A percentile compares a stretch with the other conserved stretches of the same genome.
phyloP scores from a whole-genome alignment of 2,888 invertebrate species.

The Masnerella sp. region DNA sequence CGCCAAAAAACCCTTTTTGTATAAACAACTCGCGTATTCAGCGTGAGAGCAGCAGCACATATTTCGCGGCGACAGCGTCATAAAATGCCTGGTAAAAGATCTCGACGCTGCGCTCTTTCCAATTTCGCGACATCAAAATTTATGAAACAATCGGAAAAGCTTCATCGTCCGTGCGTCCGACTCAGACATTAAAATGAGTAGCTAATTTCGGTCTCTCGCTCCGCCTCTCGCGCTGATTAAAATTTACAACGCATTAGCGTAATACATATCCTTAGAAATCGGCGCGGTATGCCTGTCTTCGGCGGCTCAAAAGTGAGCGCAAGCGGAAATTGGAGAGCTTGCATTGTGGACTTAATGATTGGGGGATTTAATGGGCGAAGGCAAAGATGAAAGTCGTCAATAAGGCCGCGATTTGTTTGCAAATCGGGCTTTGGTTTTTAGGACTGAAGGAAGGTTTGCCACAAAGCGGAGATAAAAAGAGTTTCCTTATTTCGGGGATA shows the following conservation, averaged over 20 bases:
- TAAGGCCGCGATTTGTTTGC: too few species aligned
- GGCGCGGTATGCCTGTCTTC: too few species aligned
- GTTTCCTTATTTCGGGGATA: too few species aligned
- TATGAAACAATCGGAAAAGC: not conserved
- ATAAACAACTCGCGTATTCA: not conserved
- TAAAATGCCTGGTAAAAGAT: not conserved
- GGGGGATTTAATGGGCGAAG: too few species aligned
- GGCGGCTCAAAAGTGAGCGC: too few species aligned
- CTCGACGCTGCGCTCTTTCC: not conserved
- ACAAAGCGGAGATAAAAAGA: too few species aligned
- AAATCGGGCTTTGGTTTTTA: too few species aligned
- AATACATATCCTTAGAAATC: constrained; percentile 1
- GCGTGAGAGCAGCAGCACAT: not conserved
- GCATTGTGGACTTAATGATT: too few species aligned
- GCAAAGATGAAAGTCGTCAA: too few species aligned
- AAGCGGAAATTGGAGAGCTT: too few species aligned
- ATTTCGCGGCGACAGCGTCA: not conserved
- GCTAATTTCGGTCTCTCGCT: not conserved
- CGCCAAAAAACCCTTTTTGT: too few species aligned
- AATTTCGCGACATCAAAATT: not conserved
- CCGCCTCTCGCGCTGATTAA: not conserved
- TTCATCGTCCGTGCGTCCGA: not conserved
- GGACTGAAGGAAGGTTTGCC: too few species aligned
- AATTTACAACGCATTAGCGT: constrained; percentile 8
- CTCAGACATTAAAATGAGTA: not conserved